phyloP scores from a whole-genome alignment of 2,113 vertebrate species.

The Agapornis roseicollis region DNA sequence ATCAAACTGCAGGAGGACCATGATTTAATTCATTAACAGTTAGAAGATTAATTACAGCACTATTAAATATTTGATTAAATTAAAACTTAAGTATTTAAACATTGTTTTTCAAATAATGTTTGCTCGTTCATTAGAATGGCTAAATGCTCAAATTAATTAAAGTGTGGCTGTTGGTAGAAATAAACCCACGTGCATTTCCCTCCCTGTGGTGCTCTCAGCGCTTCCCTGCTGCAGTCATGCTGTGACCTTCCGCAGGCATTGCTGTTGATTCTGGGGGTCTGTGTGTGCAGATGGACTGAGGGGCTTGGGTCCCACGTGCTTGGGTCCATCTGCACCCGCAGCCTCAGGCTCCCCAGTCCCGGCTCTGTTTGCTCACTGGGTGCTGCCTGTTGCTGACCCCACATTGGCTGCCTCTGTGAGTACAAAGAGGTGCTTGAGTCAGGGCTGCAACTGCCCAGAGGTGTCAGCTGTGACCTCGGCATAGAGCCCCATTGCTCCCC shows the following conservation, averaged over 20 bases:
- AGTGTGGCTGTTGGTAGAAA: neutral
- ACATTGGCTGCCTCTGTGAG: no score
- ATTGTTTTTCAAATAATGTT: constrained; percentile 72
- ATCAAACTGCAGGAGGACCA: constrained; percentile 44
- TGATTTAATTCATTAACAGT: constrained; percentile 61
- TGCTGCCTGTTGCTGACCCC: neutral
- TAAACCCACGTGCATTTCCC: neutral
- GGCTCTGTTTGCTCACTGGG: neutral
- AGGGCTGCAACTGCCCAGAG: neutral
- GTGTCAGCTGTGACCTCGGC: neutral
- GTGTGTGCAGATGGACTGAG: accelerated
- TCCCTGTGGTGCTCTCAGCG: neutral
- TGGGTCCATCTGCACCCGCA: accelerated
- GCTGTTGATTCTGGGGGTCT: neutral
- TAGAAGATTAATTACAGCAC: constrained; percentile 67
- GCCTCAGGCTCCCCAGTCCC: accelerated
- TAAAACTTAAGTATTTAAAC: constrained; percentile 69
- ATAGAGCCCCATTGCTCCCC: accelerated
- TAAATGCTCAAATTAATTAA: constrained; percentile 2
- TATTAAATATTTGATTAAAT: constrained; percentile 75
- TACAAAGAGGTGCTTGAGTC: accelerated
- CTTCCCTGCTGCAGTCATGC: neutral
- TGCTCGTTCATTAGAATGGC: constrained; percentile 60
- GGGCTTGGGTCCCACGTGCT: accelerated
- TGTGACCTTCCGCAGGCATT: neutral